phyloP scores from a whole-genome alignment of 2,888 invertebrate species.

The Carterocephalus palaemon region DNA sequence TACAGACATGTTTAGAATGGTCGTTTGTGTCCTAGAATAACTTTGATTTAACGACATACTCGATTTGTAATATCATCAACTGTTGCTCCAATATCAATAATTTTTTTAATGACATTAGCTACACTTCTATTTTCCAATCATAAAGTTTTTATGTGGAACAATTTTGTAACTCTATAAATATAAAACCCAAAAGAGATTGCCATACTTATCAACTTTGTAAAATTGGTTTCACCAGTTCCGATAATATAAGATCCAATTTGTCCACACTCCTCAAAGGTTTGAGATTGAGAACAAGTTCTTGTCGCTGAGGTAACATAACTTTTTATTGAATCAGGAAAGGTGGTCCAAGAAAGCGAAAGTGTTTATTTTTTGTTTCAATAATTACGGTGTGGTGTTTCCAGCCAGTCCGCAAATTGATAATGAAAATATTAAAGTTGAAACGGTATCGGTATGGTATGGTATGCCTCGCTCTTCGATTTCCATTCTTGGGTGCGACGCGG shows the following conservation, averaged over 20 bases:
- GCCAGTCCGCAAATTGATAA: conserved; percentile 15
- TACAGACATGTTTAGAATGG: too few species aligned
- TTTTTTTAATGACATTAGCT: too few species aligned
- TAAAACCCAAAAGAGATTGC: too few species aligned
- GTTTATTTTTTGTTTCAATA: conserved; percentile 22
- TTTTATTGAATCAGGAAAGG: conserved; percentile 24
- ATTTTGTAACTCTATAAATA: too few species aligned
- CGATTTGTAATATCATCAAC: too few species aligned
- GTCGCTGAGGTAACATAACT: conserved; percentile 15
- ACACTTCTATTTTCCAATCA: too few species aligned
- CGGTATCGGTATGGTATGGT: neutral
- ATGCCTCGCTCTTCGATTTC: conserved; percentile 8
- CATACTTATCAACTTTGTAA: too few species aligned
- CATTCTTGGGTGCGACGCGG: neutral
- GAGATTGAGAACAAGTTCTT: conserved; percentile 18
- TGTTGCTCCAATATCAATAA: too few species aligned
- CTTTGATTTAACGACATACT: too few species aligned
- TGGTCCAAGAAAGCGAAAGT: conserved; percentile 22
- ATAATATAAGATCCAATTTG: conserved; percentile 18
- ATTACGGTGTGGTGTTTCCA: conserved; percentile 9
- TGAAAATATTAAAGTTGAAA: conserved; percentile 12
- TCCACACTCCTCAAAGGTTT: conserved; percentile 14
- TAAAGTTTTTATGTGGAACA: too few species aligned
- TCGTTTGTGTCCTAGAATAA: too few species aligned
- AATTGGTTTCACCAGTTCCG: neutral